phyloP scores from a whole-genome alignment of 2,888 invertebrate species.

The Charanyca ferruginea region DNA sequence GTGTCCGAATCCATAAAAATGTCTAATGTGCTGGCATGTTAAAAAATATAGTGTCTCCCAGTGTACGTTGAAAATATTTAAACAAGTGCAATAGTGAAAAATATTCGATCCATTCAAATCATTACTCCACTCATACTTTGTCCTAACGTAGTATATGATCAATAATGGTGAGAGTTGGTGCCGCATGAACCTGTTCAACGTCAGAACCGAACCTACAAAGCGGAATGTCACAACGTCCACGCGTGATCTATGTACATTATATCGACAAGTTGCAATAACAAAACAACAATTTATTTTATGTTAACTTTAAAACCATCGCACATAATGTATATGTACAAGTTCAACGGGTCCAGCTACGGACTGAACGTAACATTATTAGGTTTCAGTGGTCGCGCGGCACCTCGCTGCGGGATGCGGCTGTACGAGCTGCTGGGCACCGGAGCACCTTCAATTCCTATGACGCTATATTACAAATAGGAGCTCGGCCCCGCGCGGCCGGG shows the following conservation, averaged over 20 bases:
- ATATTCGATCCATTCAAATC: conserved; percentile 80
- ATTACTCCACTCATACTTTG: conserved; percentile 71
- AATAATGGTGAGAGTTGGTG: conserved; percentile 75
- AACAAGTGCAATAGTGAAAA: conserved; percentile 87
- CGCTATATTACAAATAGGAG: conserved; percentile 71
- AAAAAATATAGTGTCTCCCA: conserved; percentile 83
- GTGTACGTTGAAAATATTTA: conserved; percentile 82
- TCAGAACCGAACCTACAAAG: conserved; percentile 77
- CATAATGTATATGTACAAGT: conserved; percentile 85
- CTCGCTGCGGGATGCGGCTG: conserved; percentile 60
- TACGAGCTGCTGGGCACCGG: conserved; percentile 63
- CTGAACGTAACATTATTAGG: conserved; percentile 84
- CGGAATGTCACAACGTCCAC: conserved; percentile 78
- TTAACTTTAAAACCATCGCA: conserved; percentile 86
- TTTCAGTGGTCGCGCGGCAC: conserved; percentile 79
- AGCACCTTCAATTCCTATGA: conserved; percentile 83
- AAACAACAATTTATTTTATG: conserved; percentile 83
- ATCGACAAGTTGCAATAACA: conserved; percentile 87
- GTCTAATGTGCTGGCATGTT: conserved; percentile 86
- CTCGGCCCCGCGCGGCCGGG: conserved; percentile 31
- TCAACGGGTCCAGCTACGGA: conserved; percentile 79
- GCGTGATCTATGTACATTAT: conserved; percentile 84
- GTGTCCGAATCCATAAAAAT: conserved; percentile 85
- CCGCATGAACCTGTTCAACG: conserved; percentile 58
- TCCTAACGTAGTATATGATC: conserved; percentile 68